Conservation (phyloP, 2,113 vertebrate species). For the Phocoena sinus region DNA sequence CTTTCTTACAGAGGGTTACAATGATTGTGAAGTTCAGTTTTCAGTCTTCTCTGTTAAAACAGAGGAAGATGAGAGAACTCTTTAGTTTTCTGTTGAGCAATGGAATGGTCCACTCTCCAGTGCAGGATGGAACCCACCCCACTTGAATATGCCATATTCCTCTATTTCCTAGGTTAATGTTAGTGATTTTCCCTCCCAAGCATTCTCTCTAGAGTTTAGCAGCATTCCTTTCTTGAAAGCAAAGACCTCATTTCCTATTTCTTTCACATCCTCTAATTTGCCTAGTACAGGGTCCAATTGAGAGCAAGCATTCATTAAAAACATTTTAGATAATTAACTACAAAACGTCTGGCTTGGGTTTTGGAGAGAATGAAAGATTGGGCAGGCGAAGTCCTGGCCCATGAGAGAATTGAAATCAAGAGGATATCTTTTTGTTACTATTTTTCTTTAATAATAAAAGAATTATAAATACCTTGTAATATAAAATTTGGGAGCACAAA, state of each 20-base stretch:
- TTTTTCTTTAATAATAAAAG: background rate
- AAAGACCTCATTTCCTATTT: conserved; percentile 36
- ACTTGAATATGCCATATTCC: background rate
- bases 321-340: conserved; percentile 43
- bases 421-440: background rate
- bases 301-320: conserved; percentile 48
- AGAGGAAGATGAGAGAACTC: background rate
- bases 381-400: background rate
- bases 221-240: conserved; percentile 45
- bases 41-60: background rate
- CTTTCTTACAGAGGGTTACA: background rate
- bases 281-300: background rate
- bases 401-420: conserved; percentile 2
- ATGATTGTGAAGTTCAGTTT: background rate
- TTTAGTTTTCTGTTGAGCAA: background rate
- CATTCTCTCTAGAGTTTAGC: background rate
- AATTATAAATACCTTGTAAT: background rate
- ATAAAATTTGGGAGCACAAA: background rate
- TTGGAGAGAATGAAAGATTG: conserved; percentile 16
- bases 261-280: conserved; percentile 45
- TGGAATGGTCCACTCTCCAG: background rate
- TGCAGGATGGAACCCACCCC: background rate
- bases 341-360: conserved; percentile 33
- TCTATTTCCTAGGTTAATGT: background rate
- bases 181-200: background rate